Base-by-base conservation (phyloP, 2,888 invertebrate genomes). In the Bellardia pandia region DNA sequence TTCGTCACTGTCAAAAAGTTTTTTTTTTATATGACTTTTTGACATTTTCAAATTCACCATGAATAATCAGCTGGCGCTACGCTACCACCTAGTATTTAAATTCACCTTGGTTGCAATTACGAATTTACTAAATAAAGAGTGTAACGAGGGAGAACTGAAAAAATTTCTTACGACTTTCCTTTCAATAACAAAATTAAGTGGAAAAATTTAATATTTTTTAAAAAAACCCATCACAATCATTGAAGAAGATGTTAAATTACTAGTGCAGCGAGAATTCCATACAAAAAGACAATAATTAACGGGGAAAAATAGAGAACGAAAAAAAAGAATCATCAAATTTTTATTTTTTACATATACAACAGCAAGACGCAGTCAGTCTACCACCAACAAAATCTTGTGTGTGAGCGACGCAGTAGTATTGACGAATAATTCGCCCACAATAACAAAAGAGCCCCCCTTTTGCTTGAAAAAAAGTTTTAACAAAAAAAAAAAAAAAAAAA, bases 371-470 rank as follows among this genome's bases (percentile, higher is more conserved):
- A 84, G 80, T 86, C 87, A 81, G 84, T 84, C 80, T 84, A 77
- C 76, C 80, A 72, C 76, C 56, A 86, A 83, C 86, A 84, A 84
- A 75, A 78, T 60, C 48, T 82, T 83, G 71, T 80, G 84, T 84
- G 62, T 66, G 85, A 85, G 74, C 48, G 76, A 76, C 83, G 84
- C 80, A 83, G 69, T 86, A 58, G 71, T 80, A 79, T 83, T 86
- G 78, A 83, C 69, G 72, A 79, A 76, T 75, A 51, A 62, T 75
- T 87, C 81, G 87, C 87, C 87, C 87, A 87, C 85, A 87, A 87
- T 78, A 85, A 87, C 77, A 87, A 85, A 87, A 87, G 81, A 69
- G 76, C 60, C 58, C 80, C 85, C 62, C 68, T 82, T 84, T 60
- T 72, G 72, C 60, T 77, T 86, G 56, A 82, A 79, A 75, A 69